A percentile compares a stretch with the other conserved stretches of the same genome.
Evolutionary conservation across 2,888 invertebrate species (phyloP).

Genomic region (Pediacus dermestoides): DNA sequence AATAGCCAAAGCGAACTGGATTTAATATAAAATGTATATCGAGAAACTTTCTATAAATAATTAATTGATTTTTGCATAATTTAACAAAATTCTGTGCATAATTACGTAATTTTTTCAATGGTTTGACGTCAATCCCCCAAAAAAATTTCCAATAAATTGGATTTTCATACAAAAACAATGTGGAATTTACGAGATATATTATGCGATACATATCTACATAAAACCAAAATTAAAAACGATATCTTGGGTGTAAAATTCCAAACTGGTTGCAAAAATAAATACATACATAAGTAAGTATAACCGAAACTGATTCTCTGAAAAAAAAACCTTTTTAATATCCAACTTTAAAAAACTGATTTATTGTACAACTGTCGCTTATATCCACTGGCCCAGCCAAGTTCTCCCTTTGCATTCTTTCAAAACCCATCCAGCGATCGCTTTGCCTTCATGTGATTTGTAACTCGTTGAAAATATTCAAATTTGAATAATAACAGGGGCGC

Average conservation of each 20-base stretch:
- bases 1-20: not conserved
- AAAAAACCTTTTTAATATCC: slow-evolving; percentile 33
- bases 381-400: slow-evolving; percentile 28
- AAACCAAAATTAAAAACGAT: no score
- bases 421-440: no score
- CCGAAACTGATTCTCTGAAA: slow-evolving; percentile 29
- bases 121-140: no score
- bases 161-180: no score
- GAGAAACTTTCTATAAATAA: slow-evolving; percentile 5
- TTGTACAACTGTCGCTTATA: slow-evolving; percentile 32
- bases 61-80: slow-evolving; percentile 4
- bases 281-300: slow-evolving; percentile 20
- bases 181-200: no score
- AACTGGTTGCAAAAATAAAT: no score
- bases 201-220: no score
- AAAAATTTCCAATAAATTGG: no score
- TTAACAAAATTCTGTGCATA: no score
- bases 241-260: no score
- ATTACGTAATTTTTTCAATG: no score
- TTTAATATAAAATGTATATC: not conserved
- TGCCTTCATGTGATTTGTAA: slow-evolving; percentile 20
- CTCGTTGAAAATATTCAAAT: slow-evolving; percentile 34
- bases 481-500: slow-evolving; percentile 27
- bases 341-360: slow-evolving; percentile 31
- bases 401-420: slow-evolving; percentile 23